Percentiles rank a stretch among this genome's conserved stretches.
These are phyloP conservation scores for Paratilapia polleni DNA, from an alignment of 2,113 vertebrate species.

Conservation along the genomic window DNA sequence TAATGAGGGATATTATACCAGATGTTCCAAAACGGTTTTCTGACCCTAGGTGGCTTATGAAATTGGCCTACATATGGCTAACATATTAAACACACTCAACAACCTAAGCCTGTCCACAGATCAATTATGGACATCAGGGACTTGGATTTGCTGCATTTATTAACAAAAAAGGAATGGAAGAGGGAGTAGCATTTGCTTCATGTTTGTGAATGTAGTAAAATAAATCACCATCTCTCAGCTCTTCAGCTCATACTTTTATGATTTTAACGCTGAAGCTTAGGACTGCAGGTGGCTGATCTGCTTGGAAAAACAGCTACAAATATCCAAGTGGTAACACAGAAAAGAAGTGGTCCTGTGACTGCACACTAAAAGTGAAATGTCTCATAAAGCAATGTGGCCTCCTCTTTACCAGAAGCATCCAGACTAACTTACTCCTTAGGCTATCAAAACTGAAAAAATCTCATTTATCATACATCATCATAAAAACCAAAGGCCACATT, in stretches of 20 bases:
- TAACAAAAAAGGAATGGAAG: not conserved
- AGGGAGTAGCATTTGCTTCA: not conserved
- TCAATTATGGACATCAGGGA: not conserved
- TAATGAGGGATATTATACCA: constrained; percentile 16
- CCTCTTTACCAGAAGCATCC: not conserved
- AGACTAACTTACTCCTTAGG: not conserved
- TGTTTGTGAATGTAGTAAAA: not conserved
- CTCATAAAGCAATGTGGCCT: not conserved
- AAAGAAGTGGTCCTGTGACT: not conserved
- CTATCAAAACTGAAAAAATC: not conserved
- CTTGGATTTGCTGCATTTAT: not conserved
- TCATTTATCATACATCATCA: not conserved
- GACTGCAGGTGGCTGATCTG: not conserved
- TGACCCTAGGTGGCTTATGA: constrained; percentile 15
- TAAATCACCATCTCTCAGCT: not conserved
- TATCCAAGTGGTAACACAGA: not conserved
- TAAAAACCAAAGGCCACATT: not conserved
- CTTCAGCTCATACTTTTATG: not conserved
- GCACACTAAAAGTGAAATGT: not conserved
- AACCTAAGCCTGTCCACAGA: not conserved
- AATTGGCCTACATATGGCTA: not conserved
- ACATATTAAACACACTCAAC: constrained; percentile 1
- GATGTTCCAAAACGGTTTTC: constrained; percentile 1
- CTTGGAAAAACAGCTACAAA: not conserved
- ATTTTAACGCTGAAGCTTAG: not conserved